phyloP scores from a whole-genome alignment of 2,888 invertebrate genomes.

The Rhogogaster chlorosoma region DNA sequence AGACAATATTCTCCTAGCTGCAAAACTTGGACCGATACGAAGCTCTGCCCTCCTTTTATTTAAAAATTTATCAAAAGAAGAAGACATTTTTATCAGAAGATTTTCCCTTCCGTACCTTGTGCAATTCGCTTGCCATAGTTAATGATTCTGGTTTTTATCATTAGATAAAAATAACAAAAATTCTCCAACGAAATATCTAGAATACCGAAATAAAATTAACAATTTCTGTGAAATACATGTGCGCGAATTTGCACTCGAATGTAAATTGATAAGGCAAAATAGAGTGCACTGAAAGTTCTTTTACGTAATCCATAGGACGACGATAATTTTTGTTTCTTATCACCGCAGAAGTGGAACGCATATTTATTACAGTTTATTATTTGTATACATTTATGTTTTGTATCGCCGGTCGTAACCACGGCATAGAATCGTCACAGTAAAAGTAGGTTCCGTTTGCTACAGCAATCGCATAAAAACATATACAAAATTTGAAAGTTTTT shows the following conservation, averaged over 20 bases:
- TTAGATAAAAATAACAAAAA: neutral
- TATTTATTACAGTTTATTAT: neutral
- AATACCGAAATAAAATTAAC: neutral
- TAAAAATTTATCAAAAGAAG: neutral
- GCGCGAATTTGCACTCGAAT: neutral
- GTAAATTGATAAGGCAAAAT: neutral
- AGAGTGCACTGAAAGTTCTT: neutral
- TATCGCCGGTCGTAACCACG: neutral
- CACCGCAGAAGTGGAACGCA: neutral
- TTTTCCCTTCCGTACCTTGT: neutral
- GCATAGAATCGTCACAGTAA: neutral
- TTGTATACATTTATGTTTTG: neutral
- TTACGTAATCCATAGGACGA: neutral
- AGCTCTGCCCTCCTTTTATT: neutral
- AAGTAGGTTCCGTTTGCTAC: neutral
- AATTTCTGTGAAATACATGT: neutral
- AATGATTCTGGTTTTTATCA: no score
- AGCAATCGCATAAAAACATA: neutral
- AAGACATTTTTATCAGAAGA: neutral
- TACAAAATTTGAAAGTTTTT: neutral
- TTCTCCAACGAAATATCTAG: neutral
- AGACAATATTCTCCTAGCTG: neutral
- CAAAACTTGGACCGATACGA: neutral
- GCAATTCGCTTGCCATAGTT: no score
- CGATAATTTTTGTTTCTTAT: neutral